Percentiles rank a stretch among this genome's conserved stretches.
phyloP scores from a whole-genome alignment of 2,888 invertebrate species.

The Callimorpha dominula region DNA sequence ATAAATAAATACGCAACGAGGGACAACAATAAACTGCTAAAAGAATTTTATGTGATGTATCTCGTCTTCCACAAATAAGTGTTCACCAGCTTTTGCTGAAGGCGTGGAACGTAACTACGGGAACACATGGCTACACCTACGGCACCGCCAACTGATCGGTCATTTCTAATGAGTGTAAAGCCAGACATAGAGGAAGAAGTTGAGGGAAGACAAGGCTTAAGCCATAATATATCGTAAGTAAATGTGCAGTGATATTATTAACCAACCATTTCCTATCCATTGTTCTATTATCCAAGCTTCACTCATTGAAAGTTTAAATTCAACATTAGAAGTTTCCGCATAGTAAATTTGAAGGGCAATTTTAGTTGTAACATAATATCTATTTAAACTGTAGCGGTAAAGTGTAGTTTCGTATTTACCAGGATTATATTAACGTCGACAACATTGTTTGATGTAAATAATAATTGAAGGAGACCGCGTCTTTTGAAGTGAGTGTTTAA shows the following conservation, averaged over 20 bases:
- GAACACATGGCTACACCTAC: too few relatives aligned
- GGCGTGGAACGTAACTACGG: too few relatives aligned
- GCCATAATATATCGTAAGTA: too few relatives aligned
- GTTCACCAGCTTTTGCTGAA: too few relatives aligned
- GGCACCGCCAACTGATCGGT: too few relatives aligned
- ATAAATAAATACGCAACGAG: too few relatives aligned
- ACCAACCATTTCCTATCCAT: slow-evolving; percentile 22
- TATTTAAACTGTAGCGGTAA: slow-evolving; percentile 35
- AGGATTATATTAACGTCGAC: slow-evolving; percentile 25
- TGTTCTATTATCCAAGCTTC: slow-evolving; percentile 14
- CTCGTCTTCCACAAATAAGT: too few relatives aligned
- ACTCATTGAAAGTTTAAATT: slow-evolving; percentile 47
- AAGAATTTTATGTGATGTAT: too few relatives aligned
- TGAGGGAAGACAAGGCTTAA: too few relatives aligned
- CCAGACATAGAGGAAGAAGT: too few relatives aligned
- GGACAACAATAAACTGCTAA: too few relatives aligned
- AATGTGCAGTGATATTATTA: not conserved
- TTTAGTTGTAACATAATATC: slow-evolving; percentile 38
- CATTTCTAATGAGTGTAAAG: too few relatives aligned
- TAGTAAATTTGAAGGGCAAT: slow-evolving; percentile 43
- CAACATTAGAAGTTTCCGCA: slow-evolving; percentile 39
- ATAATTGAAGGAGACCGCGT: slow-evolving; percentile 8
- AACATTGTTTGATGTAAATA: slow-evolving; percentile 9
- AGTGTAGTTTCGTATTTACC: slow-evolving; percentile 30
- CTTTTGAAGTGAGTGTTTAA: slow-evolving; percentile 14